Percentiles rank a stretch among this genome's conserved stretches.
Evolutionary conservation across 2,888 invertebrate genomes (phyloP).

Genomic region (Nycteola revayana): DNA sequence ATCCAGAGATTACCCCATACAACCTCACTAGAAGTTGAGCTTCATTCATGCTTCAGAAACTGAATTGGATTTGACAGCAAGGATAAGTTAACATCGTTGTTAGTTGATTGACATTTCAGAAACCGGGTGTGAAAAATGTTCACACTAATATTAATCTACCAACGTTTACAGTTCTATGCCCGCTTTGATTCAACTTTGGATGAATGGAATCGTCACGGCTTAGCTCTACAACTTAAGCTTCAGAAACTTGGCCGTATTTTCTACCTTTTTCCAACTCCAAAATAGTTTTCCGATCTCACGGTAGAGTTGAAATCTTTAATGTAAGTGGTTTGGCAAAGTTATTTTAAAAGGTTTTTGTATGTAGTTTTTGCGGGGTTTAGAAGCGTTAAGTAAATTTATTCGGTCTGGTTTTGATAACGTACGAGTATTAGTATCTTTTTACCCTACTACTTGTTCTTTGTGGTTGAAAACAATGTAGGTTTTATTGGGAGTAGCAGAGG

Average conservation of each 20-base stretch:
- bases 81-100: too few relatives aligned
- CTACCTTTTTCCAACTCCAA: slow-evolving; percentile 22
- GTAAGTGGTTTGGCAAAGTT: slow-evolving; percentile 22
- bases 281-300: slow-evolving; percentile 29
- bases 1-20: too few relatives aligned
- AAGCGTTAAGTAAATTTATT: neutral
- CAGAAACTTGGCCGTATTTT: slow-evolving; percentile 19
- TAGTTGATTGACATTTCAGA: too few relatives aligned
- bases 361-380: slow-evolving; percentile 7
- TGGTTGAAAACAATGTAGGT: too few relatives aligned
- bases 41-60: too few relatives aligned
- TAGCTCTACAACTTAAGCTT: slow-evolving; percentile 24
- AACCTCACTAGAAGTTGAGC: too few relatives aligned
- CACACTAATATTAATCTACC: slow-evolving; percentile 11
- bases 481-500: too few relatives aligned
- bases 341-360: slow-evolving; percentile 22
- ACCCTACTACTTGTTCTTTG: too few relatives aligned
- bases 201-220: slow-evolving; percentile 24
- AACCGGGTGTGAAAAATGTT: too few relatives aligned
- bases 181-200: slow-evolving; percentile 22
- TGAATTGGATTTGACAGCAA: too few relatives aligned
- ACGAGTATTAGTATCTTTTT: too few relatives aligned
- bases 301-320: slow-evolving; percentile 16
- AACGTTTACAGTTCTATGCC: slow-evolving; percentile 21
- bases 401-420: too few relatives aligned